Evolutionary conservation across 2,797 vertebrate species (phyloP), one percentile per base, ranked within the genome.

Genomic region (Premnoplex brunnescens): DNA sequence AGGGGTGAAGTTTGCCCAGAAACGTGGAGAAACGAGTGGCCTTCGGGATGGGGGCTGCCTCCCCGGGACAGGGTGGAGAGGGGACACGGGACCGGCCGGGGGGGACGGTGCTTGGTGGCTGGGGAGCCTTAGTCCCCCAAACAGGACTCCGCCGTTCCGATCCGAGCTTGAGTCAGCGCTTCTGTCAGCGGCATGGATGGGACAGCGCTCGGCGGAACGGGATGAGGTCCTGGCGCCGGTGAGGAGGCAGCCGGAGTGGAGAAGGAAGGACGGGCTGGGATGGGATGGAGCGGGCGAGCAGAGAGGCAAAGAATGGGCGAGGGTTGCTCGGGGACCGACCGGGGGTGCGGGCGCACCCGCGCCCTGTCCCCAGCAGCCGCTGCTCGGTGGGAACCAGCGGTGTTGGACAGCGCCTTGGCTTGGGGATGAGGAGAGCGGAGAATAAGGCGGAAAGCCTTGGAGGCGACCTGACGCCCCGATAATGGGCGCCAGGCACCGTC

Each of bases 121-220:
- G 37, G 41, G 7, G 37, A 66, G 39, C 36, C 52, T 28, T 2
- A 28, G 36, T 24, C 24, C 62, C 56, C 17, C 27, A 46, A 5
- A 3, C 55, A 17, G 16, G 19, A 62, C 36, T 88, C 59, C 46
- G n/a, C 30, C 14, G 49, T 60, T 55, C 26, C 28, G 98, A 97
- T 98, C 97, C 98, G 98, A 98, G 85, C 98, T 98, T 98, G 98
- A 99, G 98, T 98, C 98, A 98, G 98, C 98, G 98, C 97, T 98
- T 98, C 98, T 98, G 98, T 97, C 98, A 98, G 98, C 98, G 97
- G 97, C 96, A 97, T 98, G 98, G 98, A 97, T 97, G 97, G 98
- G 98, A 98, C 98, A 97, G 97, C 96, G 97, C 98, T 98, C 97
- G 98, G 97, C 97, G 91, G 97, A 97, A 97, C 58, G 91, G 75